phyloP scores from a whole-genome alignment of 1,140 invertebrate genomes.

The Aphis gossypii region DNA sequence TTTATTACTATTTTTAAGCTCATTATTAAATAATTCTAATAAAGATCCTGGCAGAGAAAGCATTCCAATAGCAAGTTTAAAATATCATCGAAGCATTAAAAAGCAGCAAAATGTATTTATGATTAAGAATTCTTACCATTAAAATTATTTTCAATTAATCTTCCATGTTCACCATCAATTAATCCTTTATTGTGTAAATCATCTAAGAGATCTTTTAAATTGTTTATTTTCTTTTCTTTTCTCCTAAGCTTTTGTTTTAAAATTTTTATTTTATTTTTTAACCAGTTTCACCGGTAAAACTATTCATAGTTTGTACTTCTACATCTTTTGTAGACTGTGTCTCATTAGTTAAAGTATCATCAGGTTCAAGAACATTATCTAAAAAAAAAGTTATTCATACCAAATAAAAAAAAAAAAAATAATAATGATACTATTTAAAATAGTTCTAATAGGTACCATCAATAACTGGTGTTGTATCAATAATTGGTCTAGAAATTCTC shows the following conservation, averaged over 20 bases:
- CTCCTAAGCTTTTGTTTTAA: conserved; percentile 4
- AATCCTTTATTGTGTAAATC: not conserved
- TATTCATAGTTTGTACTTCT: not conserved
- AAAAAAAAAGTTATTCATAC: not conserved
- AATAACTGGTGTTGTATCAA: not conserved
- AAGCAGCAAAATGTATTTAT: not conserved
- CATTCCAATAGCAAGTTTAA: not conserved
- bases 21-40: too few relatives aligned
- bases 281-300: not conserved
- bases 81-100: too few relatives aligned
- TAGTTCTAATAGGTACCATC: not conserved
- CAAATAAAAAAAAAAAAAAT: not conserved
- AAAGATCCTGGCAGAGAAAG: not conserved
- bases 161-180: conserved; percentile 18
- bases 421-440: not conserved
- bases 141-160: conserved; percentile 2
- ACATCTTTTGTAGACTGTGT: not conserved
- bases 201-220: conserved; percentile 3
- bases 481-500: not conserved
- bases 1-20: not conserved
- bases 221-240: not conserved
- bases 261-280: conserved; percentile 19
- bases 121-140: not conserved
- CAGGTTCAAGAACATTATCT: not conserved
- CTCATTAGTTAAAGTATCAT: conserved; percentile 13